Percentiles rank a stretch among this genome's conserved stretches.
Conservation (phyloP, 2,113 vertebrate genomes). For the Argyrosomus japonicus region DNA sequence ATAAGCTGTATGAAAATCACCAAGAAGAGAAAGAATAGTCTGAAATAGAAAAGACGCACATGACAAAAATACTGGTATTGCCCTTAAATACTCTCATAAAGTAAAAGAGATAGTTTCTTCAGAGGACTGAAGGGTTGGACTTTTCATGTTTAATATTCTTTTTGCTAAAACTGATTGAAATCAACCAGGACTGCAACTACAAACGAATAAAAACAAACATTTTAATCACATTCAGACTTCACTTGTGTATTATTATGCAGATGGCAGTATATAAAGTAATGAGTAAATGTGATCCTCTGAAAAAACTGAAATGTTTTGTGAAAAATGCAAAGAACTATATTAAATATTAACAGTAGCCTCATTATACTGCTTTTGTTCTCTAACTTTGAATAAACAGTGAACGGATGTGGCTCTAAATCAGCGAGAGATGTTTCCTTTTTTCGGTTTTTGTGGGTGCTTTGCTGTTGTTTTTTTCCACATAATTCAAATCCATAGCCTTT, state of each 20-base stretch:
- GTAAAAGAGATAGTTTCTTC: slow-evolving; percentile 11
- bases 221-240: slow-evolving; percentile 46
- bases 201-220: slow-evolving; percentile 54
- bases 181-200: slow-evolving; percentile 56
- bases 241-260: slow-evolving; percentile 33
- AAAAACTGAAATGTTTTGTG: slow-evolving; percentile 16
- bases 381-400: slow-evolving; percentile 5
- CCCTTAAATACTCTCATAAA: slow-evolving; percentile 23
- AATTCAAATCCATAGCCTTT: background rate
- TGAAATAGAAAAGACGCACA: background rate
- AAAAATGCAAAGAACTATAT: slow-evolving; percentile 3
- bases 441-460: background rate
- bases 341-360: slow-evolving; percentile 7
- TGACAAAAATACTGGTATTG: slow-evolving; percentile 56
- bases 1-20: slow-evolving; percentile 25
- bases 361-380: background rate
- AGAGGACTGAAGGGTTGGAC: slow-evolving; percentile 24
- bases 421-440: background rate
- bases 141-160: slow-evolving; percentile 42
- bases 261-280: background rate
- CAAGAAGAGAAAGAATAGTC: background rate
- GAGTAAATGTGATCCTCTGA: slow-evolving; percentile 20
- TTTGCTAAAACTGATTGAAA: slow-evolving; percentile 49
- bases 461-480: background rate
- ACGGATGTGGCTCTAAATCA: background rate